Base-by-base conservation (phyloP, 2,888 invertebrate species). In the Melipona bicolor region DNA sequence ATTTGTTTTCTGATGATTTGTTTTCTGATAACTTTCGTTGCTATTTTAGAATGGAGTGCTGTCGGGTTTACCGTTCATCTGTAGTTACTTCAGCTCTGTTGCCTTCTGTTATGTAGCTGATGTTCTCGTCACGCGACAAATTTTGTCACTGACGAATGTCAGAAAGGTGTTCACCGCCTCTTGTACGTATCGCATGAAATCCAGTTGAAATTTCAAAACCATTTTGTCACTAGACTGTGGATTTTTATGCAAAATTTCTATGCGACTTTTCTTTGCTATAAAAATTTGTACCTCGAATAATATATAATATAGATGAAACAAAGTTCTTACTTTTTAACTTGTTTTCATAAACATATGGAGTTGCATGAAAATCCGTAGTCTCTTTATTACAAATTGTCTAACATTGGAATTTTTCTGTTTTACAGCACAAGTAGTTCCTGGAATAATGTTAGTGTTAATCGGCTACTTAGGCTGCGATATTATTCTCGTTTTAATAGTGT, bases 71-170 rank as follows among this genome's bases (percentile, higher is more conserved):
- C 97, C 97, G 32, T 97, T 97, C 92, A 95, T 97, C 81, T 96
- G 96, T 92, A 97, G 97, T 86, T 97, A 97, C 92, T 92, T 97
- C 68, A 96, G 97, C 64, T 97, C 97, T 19, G 97, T 97, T 32
- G 93, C 96, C 13, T 97, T 97, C 91, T 97, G 97, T 92, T 97
- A 96, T 91, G 92, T 96, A 36, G 97, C 97, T 32, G 97, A 97
- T 93, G 95, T 96, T 87, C 93, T 97, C 54, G 96, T 96, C 36
- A 95, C 95, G 21, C 95, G 95, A 73, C 95, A 96, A 86, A 94
- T 96, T 67, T 94, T 97, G 94, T 95, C 95, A 11, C 94, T 97
- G 75, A 96, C 96, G 73, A 96, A 96, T 89, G 96, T 96, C 15
- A 95, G 97, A 68, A 97, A 97, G 94, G 90, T 97, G 85, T 97